Evolutionary conservation across 1,140 invertebrate genomes (phyloP).

Genomic region (Telenomus remus): DNA sequence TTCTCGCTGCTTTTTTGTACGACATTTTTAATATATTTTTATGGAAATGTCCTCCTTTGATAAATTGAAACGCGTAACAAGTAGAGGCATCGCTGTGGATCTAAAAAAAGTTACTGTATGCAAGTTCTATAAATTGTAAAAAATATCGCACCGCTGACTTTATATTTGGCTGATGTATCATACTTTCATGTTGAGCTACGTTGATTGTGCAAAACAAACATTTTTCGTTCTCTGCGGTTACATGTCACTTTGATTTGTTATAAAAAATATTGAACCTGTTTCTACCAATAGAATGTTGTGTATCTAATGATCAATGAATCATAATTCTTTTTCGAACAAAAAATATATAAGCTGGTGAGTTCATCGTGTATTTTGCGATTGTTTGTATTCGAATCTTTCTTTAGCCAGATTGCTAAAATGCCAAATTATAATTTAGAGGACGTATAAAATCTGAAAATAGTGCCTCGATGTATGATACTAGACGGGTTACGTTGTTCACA

Average conservation of each 20-base stretch:
- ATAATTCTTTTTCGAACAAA: too few species aligned
- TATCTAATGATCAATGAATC: too few species aligned
- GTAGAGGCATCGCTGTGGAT: too few species aligned
- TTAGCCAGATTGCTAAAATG: constrained; percentile 20
- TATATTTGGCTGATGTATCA: constrained; percentile 14
- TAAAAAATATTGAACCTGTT: constrained; percentile 6
- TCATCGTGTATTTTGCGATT: background rate
- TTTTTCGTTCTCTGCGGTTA: background rate
- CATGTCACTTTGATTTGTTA: constrained; percentile 1
- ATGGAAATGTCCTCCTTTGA: too few species aligned
- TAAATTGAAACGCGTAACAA: too few species aligned
- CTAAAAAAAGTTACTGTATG: background rate
- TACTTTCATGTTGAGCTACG: constrained; percentile 7
- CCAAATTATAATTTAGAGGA: constrained; percentile 63
- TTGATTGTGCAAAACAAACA: background rate
- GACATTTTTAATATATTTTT: too few species aligned
- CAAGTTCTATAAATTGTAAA: background rate
- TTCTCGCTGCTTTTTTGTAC: too few species aligned
- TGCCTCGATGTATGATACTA: constrained; percentile 49
- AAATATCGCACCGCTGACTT: background rate
- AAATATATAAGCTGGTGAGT: background rate
- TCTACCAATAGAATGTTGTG: constrained; percentile 7
- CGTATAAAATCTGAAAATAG: constrained; percentile 66
- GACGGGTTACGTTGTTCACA: background rate
- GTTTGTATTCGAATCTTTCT: constrained; percentile 19